Conservation (phyloP, 2,797 vertebrate species). For the Catostomus latipinnis region DNA sequence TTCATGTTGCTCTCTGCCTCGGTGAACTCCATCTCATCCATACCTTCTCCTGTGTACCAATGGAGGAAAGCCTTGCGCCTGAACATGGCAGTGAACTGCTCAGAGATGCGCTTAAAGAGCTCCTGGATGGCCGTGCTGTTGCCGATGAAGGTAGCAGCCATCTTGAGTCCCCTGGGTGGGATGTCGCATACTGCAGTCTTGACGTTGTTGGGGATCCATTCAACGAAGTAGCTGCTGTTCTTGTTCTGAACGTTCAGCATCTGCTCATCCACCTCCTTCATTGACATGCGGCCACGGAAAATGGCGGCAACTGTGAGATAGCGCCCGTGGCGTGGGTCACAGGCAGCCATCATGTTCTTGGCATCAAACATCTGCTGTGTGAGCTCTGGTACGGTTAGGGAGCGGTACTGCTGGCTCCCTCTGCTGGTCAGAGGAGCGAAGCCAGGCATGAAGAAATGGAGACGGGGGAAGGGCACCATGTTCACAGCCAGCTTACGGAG, state of each 20-base stretch:
- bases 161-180: slow-evolving; percentile 83
- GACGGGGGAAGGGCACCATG: slow-evolving; percentile 86
- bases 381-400: slow-evolving; percentile 82
- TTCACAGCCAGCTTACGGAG: slow-evolving; percentile 84
- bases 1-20: slow-evolving; percentile 88
- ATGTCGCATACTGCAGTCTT: slow-evolving; percentile 86
- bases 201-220: slow-evolving; percentile 87
- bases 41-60: slow-evolving; percentile 86
- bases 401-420: slow-evolving; percentile 84
- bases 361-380: slow-evolving; percentile 86
- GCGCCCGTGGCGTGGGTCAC: slow-evolving; percentile 83
- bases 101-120: slow-evolving; percentile 86
- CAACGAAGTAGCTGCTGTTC: slow-evolving; percentile 86
- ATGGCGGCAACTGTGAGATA: slow-evolving; percentile 83
- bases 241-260: slow-evolving; percentile 87
- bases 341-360: slow-evolving; percentile 88
- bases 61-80: slow-evolving; percentile 85
- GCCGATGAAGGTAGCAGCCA: slow-evolving; percentile 85
- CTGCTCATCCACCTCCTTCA: slow-evolving; percentile 87
- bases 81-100: slow-evolving; percentile 93
- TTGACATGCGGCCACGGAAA: slow-evolving; percentile 86
- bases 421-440: slow-evolving; percentile 84
- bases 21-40: slow-evolving; percentile 87
- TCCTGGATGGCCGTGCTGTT: slow-evolving; percentile 87
- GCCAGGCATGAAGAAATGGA: slow-evolving; percentile 87